A percentile compares a stretch with the other conserved stretches of the same genome.
Conservation (phyloP, 2,113 vertebrate genomes). For the Boulengeromyrus knoepffleri region DNA sequence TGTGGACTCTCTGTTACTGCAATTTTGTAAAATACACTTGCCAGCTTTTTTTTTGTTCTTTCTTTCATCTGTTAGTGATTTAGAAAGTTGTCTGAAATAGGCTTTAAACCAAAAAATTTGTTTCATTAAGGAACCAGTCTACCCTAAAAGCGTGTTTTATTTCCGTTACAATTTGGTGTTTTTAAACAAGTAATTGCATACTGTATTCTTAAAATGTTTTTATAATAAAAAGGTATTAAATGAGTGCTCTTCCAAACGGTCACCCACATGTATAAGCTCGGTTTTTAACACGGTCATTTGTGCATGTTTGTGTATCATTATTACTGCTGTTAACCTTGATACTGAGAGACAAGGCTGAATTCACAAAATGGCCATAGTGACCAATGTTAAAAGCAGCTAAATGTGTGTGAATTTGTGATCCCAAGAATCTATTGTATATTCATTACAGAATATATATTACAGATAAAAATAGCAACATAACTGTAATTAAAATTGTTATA, state of each 20-base stretch:
- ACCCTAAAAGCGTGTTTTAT: background rate
- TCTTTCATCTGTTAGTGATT: background rate
- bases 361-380: background rate
- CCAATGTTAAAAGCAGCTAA: background rate
- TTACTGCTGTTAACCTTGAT: background rate
- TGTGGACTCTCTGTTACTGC: constrained; percentile 20
- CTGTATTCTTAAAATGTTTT: background rate
- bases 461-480: background rate
- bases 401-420: background rate
- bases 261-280: background rate
- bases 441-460: background rate
- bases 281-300: background rate
- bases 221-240: background rate
- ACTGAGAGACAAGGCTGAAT: background rate
- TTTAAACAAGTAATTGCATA: background rate
- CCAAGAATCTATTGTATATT: background rate
- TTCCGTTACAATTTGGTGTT: background rate
- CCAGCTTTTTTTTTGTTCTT: constrained; percentile 11
- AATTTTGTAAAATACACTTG: background rate
- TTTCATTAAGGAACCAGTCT: background rate
- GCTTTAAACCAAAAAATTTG: background rate
- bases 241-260: background rate
- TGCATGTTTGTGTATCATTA: background rate
- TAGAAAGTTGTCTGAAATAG: background rate
- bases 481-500: background rate